phyloP scores from a whole-genome alignment of 2,113 vertebrate genomes.

The Rattus norvegicus region GRCr8 NC_086032.1:103253001-103253500 shows the following conservation, averaged over 20 bases:
- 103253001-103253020: constrained; percentile 60
- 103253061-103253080: constrained; percentile 72
- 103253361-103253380: no score
- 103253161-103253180: background rate
- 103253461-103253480: no score
- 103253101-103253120: constrained; percentile 60
- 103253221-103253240: background rate
- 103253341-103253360: no score
- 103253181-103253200: background rate
- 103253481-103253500: background rate
- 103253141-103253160: background rate
- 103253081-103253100: constrained; percentile 54
- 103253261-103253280: no score
- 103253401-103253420: background rate
- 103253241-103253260: background rate
- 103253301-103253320: background rate
- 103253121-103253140: background rate
- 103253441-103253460: background rate
- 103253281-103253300: background rate
- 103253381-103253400: no score
- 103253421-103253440: background rate
- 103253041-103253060: constrained; percentile 52
- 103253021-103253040: constrained; percentile 64
- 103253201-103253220: background rate
- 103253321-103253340: no score